Evolutionary conservation across 2,888 invertebrate genomes (phyloP).

Genomic region (Hemicrepidius hirtus): DNA sequence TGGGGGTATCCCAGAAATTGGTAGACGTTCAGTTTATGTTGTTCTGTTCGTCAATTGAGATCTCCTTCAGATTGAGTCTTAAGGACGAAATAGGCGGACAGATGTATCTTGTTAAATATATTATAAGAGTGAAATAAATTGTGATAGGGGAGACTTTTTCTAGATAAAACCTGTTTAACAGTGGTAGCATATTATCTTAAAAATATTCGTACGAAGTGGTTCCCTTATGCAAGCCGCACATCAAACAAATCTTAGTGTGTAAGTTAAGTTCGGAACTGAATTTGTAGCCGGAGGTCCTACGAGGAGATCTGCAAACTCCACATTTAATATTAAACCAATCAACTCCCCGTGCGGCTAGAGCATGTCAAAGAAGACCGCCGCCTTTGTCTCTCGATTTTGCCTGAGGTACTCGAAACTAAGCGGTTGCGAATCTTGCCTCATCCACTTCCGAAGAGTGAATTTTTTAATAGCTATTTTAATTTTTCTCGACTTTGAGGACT

Average conservation of each 20-base stretch:
- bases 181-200: conserved; percentile 22
- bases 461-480: conserved; percentile 46
- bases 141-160: background rate
- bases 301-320: conserved; percentile 53
- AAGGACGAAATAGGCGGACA: too few species aligned
- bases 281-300: conserved; percentile 42
- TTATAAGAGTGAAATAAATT: too few species aligned
- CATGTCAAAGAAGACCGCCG: conserved; percentile 55
- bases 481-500: conserved; percentile 30
- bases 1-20: too few species aligned
- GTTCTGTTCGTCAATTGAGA: too few species aligned
- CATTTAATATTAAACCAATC: conserved; percentile 63
- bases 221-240: conserved; percentile 37
- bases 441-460: conserved; percentile 38
- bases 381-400: conserved; percentile 50
- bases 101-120: too few species aligned
- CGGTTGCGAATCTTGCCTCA: conserved; percentile 43
- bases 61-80: too few species aligned
- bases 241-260: conserved; percentile 50
- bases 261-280: conserved; percentile 48
- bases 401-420: conserved; percentile 41
- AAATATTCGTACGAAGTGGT: conserved; percentile 23
- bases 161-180: conserved; percentile 12
- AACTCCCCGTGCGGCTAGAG: conserved; percentile 57
- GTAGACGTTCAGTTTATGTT: too few species aligned